These are phyloP conservation scores for Pygoscelis adeliae DNA, from an alignment of 2,113 vertebrate genomes.

Conservation along the genomic window DNA sequence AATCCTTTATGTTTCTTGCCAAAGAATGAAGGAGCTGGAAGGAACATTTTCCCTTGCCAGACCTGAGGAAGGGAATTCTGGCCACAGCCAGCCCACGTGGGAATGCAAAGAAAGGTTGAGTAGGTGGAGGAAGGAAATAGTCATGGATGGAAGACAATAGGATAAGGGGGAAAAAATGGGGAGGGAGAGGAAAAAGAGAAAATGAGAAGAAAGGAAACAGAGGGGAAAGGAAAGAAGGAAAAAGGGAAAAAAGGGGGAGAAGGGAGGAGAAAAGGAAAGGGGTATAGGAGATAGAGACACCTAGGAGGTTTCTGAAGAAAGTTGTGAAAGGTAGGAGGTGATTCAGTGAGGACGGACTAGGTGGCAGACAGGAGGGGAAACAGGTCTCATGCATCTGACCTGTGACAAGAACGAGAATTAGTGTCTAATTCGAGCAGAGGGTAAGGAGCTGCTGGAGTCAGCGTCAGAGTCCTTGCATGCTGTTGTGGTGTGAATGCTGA, in stretches of 20 bases:
- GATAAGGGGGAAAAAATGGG: not conserved
- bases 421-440: not conserved
- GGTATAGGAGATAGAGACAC: not conserved
- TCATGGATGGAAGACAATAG: not conserved
- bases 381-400: not conserved
- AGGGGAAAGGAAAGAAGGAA: not conserved
- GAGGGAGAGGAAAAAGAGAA: rapidly evolving
- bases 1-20: not conserved
- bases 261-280: not conserved
- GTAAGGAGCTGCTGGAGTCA: not conserved
- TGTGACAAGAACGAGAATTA: not conserved
- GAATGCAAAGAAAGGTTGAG: not conserved
- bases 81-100: not conserved
- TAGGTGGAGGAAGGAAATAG: not conserved
- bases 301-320: not conserved
- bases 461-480: not conserved
- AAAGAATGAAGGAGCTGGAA: not conserved
- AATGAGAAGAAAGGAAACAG: not conserved
- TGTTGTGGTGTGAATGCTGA: not conserved
- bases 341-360: not conserved
- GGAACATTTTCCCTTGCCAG: not conserved
- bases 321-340: not conserved
- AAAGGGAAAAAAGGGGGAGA: not conserved
- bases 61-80: not conserved
- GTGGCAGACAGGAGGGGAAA: not conserved